phyloP scores from a whole-genome alignment of 2,797 vertebrate species.

The Pteropus rufus region DNA sequence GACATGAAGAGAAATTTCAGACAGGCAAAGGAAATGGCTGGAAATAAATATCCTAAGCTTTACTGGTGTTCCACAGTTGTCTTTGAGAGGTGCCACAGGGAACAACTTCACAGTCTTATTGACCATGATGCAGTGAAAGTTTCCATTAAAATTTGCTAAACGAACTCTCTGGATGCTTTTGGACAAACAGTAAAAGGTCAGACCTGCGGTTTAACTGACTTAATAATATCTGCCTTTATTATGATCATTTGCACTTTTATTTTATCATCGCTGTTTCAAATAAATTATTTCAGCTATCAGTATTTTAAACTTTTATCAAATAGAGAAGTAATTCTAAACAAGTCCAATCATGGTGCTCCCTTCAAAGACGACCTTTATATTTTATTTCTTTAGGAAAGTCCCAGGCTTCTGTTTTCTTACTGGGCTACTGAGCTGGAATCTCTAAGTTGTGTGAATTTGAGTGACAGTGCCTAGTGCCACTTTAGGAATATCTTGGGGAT shows the following conservation, averaged over 20 bases:
- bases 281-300: not conserved
- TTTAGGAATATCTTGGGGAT: not conserved
- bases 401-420: not conserved
- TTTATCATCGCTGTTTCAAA: not conserved
- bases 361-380: not conserved
- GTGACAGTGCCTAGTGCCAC: not conserved
- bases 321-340: not conserved
- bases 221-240: not conserved
- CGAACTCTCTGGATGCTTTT: conserved; percentile 28
- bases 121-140: conserved; percentile 21
- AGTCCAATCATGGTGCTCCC: not conserved
- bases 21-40: conserved; percentile 46
- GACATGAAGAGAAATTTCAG: conserved; percentile 44
- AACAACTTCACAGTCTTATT: conserved; percentile 37
- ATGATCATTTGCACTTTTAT: not conserved
- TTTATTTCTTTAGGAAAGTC: not conserved
- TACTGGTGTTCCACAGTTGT: not conserved
- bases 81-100: conserved; percentile 47
- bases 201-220: not conserved
- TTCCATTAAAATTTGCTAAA: conserved; percentile 20
- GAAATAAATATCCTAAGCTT: conserved; percentile 51
- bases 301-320: not conserved
- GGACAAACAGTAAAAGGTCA: conserved; percentile 30
- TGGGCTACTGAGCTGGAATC: not conserved
- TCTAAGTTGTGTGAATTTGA: not conserved